A percentile compares a stretch with the other conserved stretches of the same genome.
Conservation (phyloP, 2,113 vertebrate genomes). For the zebrafish (Danio rerio) region GRCz12tu NC_133181.1:57719501-57720000, state of each 20-base stretch:
- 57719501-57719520: constrained; percentile 95
- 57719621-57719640: constrained; percentile 98
- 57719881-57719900: not conserved
- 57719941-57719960: no score
- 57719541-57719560: constrained; percentile 82
- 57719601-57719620: constrained; percentile 95
- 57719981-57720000: no score
- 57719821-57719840: not conserved
- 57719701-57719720: not conserved
- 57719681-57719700: not conserved
- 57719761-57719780: constrained; percentile 97
- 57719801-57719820: constrained; percentile 69
- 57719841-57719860: not conserved
- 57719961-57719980: no score
- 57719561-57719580: constrained; percentile 94
- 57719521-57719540: constrained; percentile 96
- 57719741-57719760: constrained; percentile 96
- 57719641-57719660: constrained; percentile 85
- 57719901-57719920: not conserved
- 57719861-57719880: not conserved
- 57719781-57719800: constrained; percentile 95
- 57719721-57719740: constrained; percentile 88
- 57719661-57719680: no score
- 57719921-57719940: not conserved
- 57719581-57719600: constrained; percentile 88